Evolutionary conservation across 2,113 vertebrate genomes (phyloP).

Genomic region (Ptilonorhynchus violaceus): DNA sequence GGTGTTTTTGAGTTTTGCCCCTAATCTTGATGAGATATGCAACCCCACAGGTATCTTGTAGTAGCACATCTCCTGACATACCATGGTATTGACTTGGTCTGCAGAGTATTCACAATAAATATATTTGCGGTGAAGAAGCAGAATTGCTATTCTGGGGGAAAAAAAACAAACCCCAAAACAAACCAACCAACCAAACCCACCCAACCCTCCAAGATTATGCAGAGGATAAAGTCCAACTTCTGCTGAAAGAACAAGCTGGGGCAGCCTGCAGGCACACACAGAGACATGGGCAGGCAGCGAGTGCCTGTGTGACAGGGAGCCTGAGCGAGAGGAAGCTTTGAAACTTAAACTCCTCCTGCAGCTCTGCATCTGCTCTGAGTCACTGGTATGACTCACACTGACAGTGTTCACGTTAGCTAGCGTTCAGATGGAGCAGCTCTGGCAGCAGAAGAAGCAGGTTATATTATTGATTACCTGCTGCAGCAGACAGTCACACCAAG

Average conservation of each 20-base stretch:
- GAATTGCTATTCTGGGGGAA: neutral
- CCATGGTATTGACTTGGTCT: neutral
- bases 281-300: neutral
- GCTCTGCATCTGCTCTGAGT: slow-evolving; percentile 61
- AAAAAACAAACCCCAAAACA: neutral
- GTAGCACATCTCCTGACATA: neutral
- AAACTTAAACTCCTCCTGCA: slow-evolving; percentile 60
- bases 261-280: neutral
- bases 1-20: neutral
- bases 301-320: neutral
- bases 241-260: neutral
- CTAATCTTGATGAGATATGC: neutral
- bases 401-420: slow-evolving; percentile 6
- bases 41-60: neutral
- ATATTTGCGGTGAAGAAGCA: neutral
- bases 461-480: slow-evolving; percentile 44
- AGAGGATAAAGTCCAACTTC: neutral
- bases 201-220: too few species aligned
- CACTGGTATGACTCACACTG: slow-evolving; percentile 47
- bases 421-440: slow-evolving; percentile 24
- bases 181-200: neutral
- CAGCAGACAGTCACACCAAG: neutral
- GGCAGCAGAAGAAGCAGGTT: neutral
- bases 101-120: neutral
- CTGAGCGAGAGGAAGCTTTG: neutral